Percentiles rank a stretch among this genome's conserved stretches.
Evolutionary conservation across 2,888 invertebrate species (phyloP).

Genomic region (Polia nebulosa): DNA sequence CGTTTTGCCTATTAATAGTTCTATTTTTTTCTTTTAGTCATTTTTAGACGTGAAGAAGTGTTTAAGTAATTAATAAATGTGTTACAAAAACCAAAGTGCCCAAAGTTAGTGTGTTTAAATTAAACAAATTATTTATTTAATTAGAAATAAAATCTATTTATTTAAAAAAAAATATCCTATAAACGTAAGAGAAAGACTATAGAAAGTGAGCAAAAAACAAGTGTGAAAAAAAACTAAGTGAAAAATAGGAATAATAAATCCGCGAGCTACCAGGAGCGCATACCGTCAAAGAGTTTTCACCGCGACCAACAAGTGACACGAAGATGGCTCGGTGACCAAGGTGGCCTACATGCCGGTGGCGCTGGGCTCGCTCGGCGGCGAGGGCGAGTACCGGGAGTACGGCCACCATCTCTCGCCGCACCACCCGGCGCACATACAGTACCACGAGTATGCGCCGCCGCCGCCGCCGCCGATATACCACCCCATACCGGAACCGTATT

Average conservation of each 20-base stretch:
- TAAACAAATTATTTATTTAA: slow-evolving; percentile 51
- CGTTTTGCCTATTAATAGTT: slow-evolving; percentile 29
- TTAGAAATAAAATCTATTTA: slow-evolving; percentile 27
- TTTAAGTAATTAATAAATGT: slow-evolving; percentile 38
- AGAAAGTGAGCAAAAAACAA: slow-evolving; percentile 24
- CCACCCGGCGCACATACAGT: slow-evolving; percentile 82
- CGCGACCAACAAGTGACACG: slow-evolving; percentile 59
- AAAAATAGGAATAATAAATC: slow-evolving; percentile 20
- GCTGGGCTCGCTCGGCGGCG: slow-evolving; percentile 92
- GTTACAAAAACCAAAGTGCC: slow-evolving; percentile 78
- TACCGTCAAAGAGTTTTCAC: slow-evolving; percentile 45
- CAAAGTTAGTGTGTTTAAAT: slow-evolving; percentile 71
- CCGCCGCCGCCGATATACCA: slow-evolving; percentile 88
- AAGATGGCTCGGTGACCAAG: slow-evolving; percentile 91
- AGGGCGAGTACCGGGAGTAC: slow-evolving; percentile 91
- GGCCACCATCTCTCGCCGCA: slow-evolving; percentile 88
- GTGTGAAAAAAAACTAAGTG: slow-evolving; percentile 6
- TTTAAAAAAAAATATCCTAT: neutral
- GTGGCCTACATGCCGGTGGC: slow-evolving; percentile 93
- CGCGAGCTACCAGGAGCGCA: slow-evolving; percentile 70
- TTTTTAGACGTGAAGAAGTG: slow-evolving; percentile 49
- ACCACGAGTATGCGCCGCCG: slow-evolving; percentile 92
- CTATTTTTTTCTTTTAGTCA: slow-evolving; percentile 50
- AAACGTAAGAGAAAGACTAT: slow-evolving; percentile 4
- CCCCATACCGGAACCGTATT: slow-evolving; percentile 85